Base-by-base conservation (phyloP, 1,140 invertebrate genomes). In the Lucilia sericata region DNA sequence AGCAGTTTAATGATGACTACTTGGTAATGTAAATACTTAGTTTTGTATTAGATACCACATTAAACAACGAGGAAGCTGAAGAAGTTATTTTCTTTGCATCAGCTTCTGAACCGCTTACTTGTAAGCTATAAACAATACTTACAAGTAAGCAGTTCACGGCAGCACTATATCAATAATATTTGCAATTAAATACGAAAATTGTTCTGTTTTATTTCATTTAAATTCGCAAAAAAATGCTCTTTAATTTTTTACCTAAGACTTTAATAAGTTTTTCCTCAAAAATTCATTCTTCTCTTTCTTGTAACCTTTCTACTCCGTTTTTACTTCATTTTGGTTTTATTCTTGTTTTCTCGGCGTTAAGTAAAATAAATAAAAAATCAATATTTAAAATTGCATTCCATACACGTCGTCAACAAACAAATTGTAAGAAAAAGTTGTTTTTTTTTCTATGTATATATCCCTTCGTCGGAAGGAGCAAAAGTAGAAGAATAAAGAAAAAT, bases 351-450 rank as follows among this genome's bases (percentile, higher is more conserved):
- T 60, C 21, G 36, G 17, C 17, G n/a, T 21, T 4, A 78, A 42
- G 34, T 17, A 47, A 30, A 47, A 78, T n/a, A 78, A 78, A 78
- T 49, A 10, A 30, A 80, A 80, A 80, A 80, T 80, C 76, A 80
- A 80, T 80, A 80, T 80, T 80, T 80, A 80, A 80, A 80, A 80
- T 80, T 80, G 76, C 76, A 80, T 80, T 80, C 76, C 76, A 51
- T 80, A 80, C 76, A 80, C 76, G 76, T 80, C 76, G 76, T 80
- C 76, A 80, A 49, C 76, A 80, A 42, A 80, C 76, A 80, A 80
- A 80, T 80, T 80, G 76, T 80, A 80, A 80, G 76, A 80, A 80
- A 80, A 80, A 80, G 76, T 80, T 80, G 2, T 47, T 19, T 78
- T 19, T 30, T 30, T 30, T 30, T 30, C 25, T 30, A 1, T 30